Percentiles rank a stretch among this genome's conserved stretches.
Evolutionary conservation across 2,888 invertebrate genomes (phyloP).

Genomic region (Uloborus plumipes): DNA sequence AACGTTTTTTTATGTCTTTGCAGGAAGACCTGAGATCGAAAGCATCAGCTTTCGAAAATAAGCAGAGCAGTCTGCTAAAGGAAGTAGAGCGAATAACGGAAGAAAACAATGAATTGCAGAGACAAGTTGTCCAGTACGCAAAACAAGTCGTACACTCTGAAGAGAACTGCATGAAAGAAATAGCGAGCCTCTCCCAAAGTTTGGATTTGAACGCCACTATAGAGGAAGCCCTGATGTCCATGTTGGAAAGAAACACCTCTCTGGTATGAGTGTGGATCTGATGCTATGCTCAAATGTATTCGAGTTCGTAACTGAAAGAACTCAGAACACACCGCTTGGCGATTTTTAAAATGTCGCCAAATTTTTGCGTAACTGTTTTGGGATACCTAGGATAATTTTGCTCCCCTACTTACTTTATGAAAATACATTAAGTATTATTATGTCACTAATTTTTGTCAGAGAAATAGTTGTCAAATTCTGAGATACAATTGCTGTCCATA

Average conservation of each 20-base stretch:
- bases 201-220: background rate
- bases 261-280: no score
- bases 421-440: no score
- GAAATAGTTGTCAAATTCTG: no score
- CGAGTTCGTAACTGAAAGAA: no score
- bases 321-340: no score
- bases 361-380: no score
- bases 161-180: slow-evolving; percentile 23
- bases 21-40: background rate
- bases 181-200: background rate
- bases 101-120: slow-evolving; percentile 9
- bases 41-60: background rate
- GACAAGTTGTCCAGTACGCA: background rate
- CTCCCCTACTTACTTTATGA: no score
- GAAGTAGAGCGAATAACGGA: background rate
- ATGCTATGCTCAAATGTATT: no score
- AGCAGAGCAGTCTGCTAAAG: slow-evolving; percentile 13
- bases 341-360: no score
- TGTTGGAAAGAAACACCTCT: background rate
- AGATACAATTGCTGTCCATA: no score
- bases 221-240: background rate
- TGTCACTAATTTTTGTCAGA: no score
- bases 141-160: background rate
- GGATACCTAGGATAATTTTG: no score
- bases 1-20: background rate